These are phyloP conservation scores for Enoplosus armatus DNA, from an alignment of 2,797 vertebrate genomes.

Conservation along the genomic window DNA sequence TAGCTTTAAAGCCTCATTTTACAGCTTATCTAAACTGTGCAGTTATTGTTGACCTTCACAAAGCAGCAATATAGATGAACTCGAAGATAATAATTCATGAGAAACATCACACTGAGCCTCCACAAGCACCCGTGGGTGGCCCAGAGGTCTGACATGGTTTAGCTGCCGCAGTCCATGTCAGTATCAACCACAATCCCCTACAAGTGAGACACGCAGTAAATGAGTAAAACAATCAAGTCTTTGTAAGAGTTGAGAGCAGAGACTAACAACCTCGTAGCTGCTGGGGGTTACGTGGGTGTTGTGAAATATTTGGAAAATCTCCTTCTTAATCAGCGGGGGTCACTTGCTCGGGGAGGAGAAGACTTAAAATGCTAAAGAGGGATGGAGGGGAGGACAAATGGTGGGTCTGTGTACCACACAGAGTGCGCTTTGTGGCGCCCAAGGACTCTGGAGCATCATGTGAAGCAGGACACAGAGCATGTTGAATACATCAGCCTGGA, in stretches of 20 bases:
- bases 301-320: conserved; percentile 84
- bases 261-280: conserved; percentile 57
- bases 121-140: conserved; percentile 57
- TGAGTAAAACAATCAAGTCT: conserved; percentile 63
- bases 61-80: conserved; percentile 44
- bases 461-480: conserved; percentile 64
- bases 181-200: conserved; percentile 42
- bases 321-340: conserved; percentile 68
- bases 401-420: conserved; percentile 79
- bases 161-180: conserved; percentile 27
- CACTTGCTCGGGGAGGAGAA: conserved; percentile 67
- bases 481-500: conserved; percentile 55
- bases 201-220: conserved; percentile 42
- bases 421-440: conserved; percentile 79
- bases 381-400: conserved; percentile 75
- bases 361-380: conserved; percentile 80
- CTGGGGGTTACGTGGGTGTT: conserved; percentile 77
- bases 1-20: not conserved
- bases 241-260: conserved; percentile 67
- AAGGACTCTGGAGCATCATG: conserved; percentile 70
- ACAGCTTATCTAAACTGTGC: conserved; percentile 1
- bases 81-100: conserved; percentile 54
- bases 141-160: conserved; percentile 43
- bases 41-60: conserved; percentile 14
- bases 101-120: conserved; percentile 43